Conservation (phyloP, 2,888 invertebrate genomes). For the Automeris io region DNA sequence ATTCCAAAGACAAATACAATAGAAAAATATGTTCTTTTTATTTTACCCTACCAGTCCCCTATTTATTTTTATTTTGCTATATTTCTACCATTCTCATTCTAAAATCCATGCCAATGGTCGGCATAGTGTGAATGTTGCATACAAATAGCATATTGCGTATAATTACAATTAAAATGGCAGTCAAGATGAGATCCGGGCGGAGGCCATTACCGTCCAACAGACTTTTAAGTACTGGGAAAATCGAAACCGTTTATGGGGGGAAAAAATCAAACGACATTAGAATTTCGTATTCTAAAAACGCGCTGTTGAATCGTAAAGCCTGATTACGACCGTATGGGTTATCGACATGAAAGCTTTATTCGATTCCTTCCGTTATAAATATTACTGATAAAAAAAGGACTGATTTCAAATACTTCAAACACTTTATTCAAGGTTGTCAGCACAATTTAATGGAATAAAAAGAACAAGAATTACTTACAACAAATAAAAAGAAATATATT, state of each 20-base stretch:
- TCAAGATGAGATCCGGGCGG: constrained; percentile 24
- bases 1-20: background rate
- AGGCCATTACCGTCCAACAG: constrained; percentile 32
- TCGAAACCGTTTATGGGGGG: constrained; percentile 38
- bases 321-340: constrained; percentile 14
- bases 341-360: too few species aligned
- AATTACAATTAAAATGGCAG: constrained; percentile 37
- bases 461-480: too few species aligned
- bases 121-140: constrained; percentile 27
- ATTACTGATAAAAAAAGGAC: too few species aligned
- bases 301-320: constrained; percentile 23
- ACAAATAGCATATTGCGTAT: constrained; percentile 34
- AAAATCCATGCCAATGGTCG: constrained; percentile 14
- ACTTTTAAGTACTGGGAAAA: constrained; percentile 30
- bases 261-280: constrained; percentile 35
- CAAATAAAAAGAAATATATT: too few species aligned
- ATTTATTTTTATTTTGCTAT: constrained; percentile 12
- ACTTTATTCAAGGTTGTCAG: too few species aligned
- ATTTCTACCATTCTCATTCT: constrained; percentile 16
- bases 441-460: too few species aligned
- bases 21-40: constrained; percentile 3
- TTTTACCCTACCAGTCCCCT: constrained; percentile 6
- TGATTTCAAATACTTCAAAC: too few species aligned
- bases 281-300: constrained; percentile 26
- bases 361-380: too few species aligned